Evolutionary conservation across 2,113 vertebrate species (phyloP), one percentile per base, ranked within the genome.

Genomic region (Periophthalmodon schlosseri): DNA sequence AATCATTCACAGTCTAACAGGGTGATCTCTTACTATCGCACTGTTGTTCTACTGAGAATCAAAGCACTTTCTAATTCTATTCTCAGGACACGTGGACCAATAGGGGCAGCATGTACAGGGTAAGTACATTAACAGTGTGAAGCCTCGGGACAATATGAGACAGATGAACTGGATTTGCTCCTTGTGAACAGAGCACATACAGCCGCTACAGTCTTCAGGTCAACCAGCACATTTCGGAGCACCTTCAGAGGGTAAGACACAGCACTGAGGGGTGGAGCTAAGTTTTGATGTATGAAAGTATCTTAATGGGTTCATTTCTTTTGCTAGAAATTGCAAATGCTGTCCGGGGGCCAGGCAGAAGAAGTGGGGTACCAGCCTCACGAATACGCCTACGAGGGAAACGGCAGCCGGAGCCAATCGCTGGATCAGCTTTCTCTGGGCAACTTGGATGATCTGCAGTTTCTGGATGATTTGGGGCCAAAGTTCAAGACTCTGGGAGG

Each of bases 301-400:
- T 74, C 6, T 65, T n/a, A 23, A 13, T 28, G 54, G 76, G 14
- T 28, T 66, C 24, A 10, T 9, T 73, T 56, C 44, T 47, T 74
- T 46, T 44, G 69, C 46, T 88, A 96, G 95, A 93, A 78, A 77
- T 50, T 94, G 14, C 0, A 18, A 0, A 0, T 47, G 1, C 3
- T 88, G 0, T 20, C 49, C 0, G 33, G 18, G 0, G 56, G 72
- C 0, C 72, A 77, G 0, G 75, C n/a, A 0, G 34, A 81, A 0
- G 0, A 70, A 1, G 20, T 10, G 2, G 23, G 0, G 1, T 82
- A 89, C 82, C 20, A 4, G 0, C 93, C 92, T 0, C n/a, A 3
- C 5, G 1, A 56, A 18, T 96, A 92, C 2, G 18, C 21, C 0
- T 90, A 91, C 2, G 96, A 96, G 77, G 95, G 95, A 1, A 21